Evolutionary conservation across 2,888 invertebrate genomes (phyloP).

Genomic region (Acronicta psi): DNA sequence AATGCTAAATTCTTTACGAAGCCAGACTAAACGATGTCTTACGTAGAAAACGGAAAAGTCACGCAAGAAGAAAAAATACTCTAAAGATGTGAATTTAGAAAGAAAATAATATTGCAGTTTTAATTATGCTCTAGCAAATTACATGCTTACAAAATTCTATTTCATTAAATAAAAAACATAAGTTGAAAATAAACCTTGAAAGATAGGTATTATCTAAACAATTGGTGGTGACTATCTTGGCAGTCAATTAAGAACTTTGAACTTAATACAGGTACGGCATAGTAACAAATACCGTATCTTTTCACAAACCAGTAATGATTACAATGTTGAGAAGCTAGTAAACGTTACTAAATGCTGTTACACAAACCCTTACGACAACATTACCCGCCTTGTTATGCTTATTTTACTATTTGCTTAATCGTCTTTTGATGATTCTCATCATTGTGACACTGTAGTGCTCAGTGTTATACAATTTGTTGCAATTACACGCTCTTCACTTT

Average conservation of each 20-base stretch:
- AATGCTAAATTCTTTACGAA: conserved; percentile 23
- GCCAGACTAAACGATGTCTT: conserved; percentile 1
- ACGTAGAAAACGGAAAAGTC: conserved; percentile 19
- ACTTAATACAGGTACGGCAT: no score
- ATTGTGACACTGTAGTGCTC: conserved; percentile 69
- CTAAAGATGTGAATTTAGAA: no score
- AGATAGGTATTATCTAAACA: no score
- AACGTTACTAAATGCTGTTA: conserved; percentile 72
- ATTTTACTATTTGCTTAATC: conserved; percentile 76
- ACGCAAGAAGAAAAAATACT: neutral
- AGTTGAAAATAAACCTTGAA: no score
- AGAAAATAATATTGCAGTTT: no score
- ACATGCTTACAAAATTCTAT: no score
- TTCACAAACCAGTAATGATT: conserved; percentile 24
- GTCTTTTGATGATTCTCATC: conserved; percentile 76
- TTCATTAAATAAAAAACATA: no score
- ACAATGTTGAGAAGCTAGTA: conserved; percentile 61
- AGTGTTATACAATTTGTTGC: conserved; percentile 71
- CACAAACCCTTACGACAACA: conserved; percentile 70
- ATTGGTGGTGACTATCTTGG: no score
- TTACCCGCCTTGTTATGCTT: conserved; percentile 68
- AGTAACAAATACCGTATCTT: no score
- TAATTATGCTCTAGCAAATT: neutral
- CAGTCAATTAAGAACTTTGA: no score
- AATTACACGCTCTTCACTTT: conserved; percentile 76